Base-by-base conservation (phyloP, 2,113 vertebrate genomes). In the Podilymbus podiceps region DNA sequence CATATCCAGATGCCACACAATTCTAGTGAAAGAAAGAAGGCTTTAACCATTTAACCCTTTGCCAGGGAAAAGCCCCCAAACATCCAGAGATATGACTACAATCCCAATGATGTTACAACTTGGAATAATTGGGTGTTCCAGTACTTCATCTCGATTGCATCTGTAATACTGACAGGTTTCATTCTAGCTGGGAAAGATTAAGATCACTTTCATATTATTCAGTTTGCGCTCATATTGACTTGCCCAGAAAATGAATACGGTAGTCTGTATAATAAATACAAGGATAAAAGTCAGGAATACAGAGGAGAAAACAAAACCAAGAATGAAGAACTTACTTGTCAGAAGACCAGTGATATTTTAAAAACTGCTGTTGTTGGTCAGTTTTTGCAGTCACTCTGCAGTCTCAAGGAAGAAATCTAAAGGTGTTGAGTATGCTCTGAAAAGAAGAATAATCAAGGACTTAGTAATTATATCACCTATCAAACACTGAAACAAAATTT, bases 271-370 rank as follows among this genome's bases (percentile, higher is more conserved):
- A 67, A 75, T 22, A 84, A 90, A 78, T 22, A 38, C 11, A 90
- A 42, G 8, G 27, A 81, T 66, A 33, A 93, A 93, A 46, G 23
- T 52, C 21, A 63, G 28, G 14, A 92, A 58, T 35, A 64, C 3
- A 6, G 42, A 7, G 5, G 7, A 74, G 23, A n/a, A 81, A 94
- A 78, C 6, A 92, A 72, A 58, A 50, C 27, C 27, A 20, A 84
- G n/a, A 81, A 82, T 42, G 15, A 59, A 81, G 22, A 58, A 89
- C 94, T 97, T 96, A 97, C 95, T 77, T 94, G 23, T 92, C 53
- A 79, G 94, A 85, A 79, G 94, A 91, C 25, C 22, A 69, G 28
- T 35, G 66, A 21, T 89, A 92, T 50, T 85, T 31, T 20, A 85
- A 92, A 93, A 82, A 27, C 16, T 78, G 24, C 28, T 42, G 73